These are phyloP conservation scores for Rhyacichthys aspro DNA, from an alignment of 2,797 vertebrate species.

Conservation along the genomic window DNA sequence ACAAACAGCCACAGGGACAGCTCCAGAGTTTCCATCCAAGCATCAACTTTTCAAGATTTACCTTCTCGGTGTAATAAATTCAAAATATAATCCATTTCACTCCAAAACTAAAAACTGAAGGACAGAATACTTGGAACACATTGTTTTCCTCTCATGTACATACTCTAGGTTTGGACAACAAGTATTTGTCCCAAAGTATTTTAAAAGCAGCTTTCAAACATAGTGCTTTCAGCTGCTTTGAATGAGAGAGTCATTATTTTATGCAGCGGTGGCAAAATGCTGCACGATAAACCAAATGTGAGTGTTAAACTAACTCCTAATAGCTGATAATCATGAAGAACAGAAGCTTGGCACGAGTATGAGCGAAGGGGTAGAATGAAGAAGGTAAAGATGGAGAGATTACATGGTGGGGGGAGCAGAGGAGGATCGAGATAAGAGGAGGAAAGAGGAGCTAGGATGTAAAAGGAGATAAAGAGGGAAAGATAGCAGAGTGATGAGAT, in stretches of 20 bases:
- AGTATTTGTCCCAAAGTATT: too few species aligned
- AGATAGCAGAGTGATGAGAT: conserved; percentile 72
- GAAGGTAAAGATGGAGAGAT: conserved; percentile 30
- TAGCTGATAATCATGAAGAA: conserved; percentile 61
- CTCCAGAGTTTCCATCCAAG: too few species aligned
- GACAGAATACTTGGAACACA: too few species aligned
- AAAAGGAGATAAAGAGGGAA: conserved; percentile 50
- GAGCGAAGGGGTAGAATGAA: conserved; percentile 21
- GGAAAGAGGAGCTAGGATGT: conserved; percentile 56
- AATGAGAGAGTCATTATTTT: background rate
- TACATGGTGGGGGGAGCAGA: conserved; percentile 19
- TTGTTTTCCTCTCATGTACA: too few species aligned
- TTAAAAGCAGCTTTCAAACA: too few species aligned
- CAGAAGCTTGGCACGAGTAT: conserved; percentile 44
- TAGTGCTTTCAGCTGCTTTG: too few species aligned
- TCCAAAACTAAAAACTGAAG: too few species aligned
- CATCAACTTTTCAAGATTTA: too few species aligned
- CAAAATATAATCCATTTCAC: too few species aligned
- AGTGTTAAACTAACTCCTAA: conserved; percentile 59
- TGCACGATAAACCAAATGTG: conserved; percentile 20
- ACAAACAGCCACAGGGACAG: conserved; percentile 5
- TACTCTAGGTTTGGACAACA: too few species aligned
- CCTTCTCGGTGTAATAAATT: too few species aligned
- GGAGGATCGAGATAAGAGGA: conserved; percentile 57
- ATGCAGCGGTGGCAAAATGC: conserved; percentile 9